A percentile compares a stretch with the other conserved stretches of the same genome.
Conservation (phyloP, 1,140 invertebrate genomes). For the Diabrotica virgifera region DNA sequence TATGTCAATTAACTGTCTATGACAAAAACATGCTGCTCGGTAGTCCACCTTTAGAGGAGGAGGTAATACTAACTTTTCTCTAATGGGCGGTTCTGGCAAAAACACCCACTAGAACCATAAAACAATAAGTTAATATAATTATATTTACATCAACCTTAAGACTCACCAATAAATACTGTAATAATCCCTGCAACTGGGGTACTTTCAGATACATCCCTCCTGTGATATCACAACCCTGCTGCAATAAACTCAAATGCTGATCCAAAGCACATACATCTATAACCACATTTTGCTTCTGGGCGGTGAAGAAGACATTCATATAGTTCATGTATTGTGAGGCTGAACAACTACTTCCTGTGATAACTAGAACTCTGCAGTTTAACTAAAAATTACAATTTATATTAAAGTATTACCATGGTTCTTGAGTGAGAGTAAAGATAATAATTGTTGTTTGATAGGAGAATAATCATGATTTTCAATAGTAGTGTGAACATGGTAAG, state of each 20-base stretch:
- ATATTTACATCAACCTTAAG: neutral
- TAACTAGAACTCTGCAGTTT: slow-evolving; percentile 75
- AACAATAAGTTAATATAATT: neutral
- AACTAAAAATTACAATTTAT: slow-evolving; percentile 49
- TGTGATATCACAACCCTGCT: slow-evolving; percentile 96
- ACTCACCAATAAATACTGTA: slow-evolving; percentile 87
- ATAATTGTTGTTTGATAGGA: too few relatives aligned
- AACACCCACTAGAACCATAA: slow-evolving; percentile 80
- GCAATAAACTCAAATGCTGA: slow-evolving; percentile 84
- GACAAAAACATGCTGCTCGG: slow-evolving; percentile 96
- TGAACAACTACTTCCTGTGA: slow-evolving; percentile 87
- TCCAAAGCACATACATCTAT: slow-evolving; percentile 93
- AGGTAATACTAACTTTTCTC: slow-evolving; percentile 83
- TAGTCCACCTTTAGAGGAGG: slow-evolving; percentile 91
- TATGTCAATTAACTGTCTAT: slow-evolving; percentile 92
- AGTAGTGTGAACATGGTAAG: too few relatives aligned
- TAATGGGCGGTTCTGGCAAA: slow-evolving; percentile 75
- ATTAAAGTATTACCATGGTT: neutral
- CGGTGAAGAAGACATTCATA: slow-evolving; percentile 97
- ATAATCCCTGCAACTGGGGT: slow-evolving; percentile 74
- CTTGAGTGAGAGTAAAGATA: too few relatives aligned
- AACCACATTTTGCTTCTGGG: slow-evolving; percentile 83
- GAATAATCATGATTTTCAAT: too few relatives aligned
- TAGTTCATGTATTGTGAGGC: slow-evolving; percentile 97
- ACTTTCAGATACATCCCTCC: slow-evolving; percentile 85